Evolutionary conservation across 2,797 vertebrate species (phyloP), one percentile per base, ranked within the genome.

Genomic region (Melanotaenia boesemani): DNA sequence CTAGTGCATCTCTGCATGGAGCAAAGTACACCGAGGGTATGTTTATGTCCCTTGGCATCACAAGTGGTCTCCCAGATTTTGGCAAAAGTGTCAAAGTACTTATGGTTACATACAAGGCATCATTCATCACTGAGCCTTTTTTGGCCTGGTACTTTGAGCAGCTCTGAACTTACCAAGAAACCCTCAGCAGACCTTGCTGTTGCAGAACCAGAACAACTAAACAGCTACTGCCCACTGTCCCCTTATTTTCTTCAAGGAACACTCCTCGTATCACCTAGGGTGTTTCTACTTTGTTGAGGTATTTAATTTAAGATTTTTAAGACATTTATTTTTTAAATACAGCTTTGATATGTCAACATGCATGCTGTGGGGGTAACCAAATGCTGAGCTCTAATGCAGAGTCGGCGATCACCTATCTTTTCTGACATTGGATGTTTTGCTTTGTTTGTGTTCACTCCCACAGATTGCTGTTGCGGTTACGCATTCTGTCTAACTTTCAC

Each of bases 1-100:
- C 68, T 26, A 52, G 30, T 60, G 68, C 28, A 34, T 24, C 18
- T 6, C 55, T 79, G 15, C 30, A 76, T 72, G 65, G 61, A 13
- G 82, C 76, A 28, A 30, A 32, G 26, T 85, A 82, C 20, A 15
- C 59, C n/a, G 22, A 60, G 63, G 76, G 72, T 22, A 85, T 82
- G 76, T 72, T 79, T 58, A 28, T 85, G 5, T 64, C 71, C 13
- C n/a, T n/a, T n/a, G n/a, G n/a, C n/a, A n/a, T n/a, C 48, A 30
- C 58, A 68, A 34, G 48, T 64, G 69, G 73, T 9, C 69, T 77
- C 2, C 70, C 76, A 15, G 67, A 82, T 39, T 82, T 82, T 74
- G 50, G 66, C 13, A 52, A 64, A 76, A 74, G 82, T 11, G 64
- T 81, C 54, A 24, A 79, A 48, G 39, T 82, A 48, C 20, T 63